phyloP scores from a whole-genome alignment of 1,140 invertebrate genomes.

The Drosophila navojoa region DNA sequence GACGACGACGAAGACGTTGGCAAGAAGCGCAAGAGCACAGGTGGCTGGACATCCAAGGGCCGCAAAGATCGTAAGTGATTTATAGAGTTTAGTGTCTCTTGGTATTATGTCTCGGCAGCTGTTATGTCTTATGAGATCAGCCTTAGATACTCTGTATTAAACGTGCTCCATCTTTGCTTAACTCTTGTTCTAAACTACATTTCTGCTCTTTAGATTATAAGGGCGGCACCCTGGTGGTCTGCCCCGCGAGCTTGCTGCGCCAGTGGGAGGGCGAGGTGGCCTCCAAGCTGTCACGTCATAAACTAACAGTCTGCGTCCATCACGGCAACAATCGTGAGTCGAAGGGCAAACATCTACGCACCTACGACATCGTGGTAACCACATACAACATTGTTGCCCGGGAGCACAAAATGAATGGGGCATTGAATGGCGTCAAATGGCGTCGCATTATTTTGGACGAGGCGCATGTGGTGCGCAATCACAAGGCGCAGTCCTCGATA shows the following conservation, averaged over 20 bases:
- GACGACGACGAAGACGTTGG: constrained; percentile 72
- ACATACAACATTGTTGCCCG: constrained; percentile 88
- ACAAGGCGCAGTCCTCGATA: constrained; percentile 89
- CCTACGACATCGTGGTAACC: constrained; percentile 90
- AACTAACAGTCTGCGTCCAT: constrained; percentile 89
- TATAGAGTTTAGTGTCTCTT: not conserved
- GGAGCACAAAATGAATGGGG: constrained; percentile 84
- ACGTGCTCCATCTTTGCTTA: not conserved
- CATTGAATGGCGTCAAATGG: constrained; percentile 86
- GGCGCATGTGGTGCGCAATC: constrained; percentile 95
- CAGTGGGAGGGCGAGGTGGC: constrained; percentile 95
- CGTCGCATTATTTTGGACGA: constrained; percentile 96
- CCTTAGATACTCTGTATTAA: too few relatives aligned
- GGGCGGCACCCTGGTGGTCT: constrained; percentile 93
- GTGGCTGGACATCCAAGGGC: constrained; percentile 72
- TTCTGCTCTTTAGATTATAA: constrained; percentile 71
- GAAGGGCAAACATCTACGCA: constrained; percentile 86
- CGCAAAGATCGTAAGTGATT: constrained; percentile 75
- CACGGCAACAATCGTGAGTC: constrained; percentile 91
- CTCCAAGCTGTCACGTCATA: constrained; percentile 86
- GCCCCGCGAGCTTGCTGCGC: constrained; percentile 92
- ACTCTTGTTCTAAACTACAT: not conserved
- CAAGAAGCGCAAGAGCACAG: constrained; percentile 39
- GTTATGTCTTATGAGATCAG: too few relatives aligned
- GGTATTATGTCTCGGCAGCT: too few relatives aligned